Percentiles rank a stretch among this genome's conserved stretches.
Conservation (phyloP, 37 sponge, comb jelly and placozoan species). For the Agelas oroides region DNA sequence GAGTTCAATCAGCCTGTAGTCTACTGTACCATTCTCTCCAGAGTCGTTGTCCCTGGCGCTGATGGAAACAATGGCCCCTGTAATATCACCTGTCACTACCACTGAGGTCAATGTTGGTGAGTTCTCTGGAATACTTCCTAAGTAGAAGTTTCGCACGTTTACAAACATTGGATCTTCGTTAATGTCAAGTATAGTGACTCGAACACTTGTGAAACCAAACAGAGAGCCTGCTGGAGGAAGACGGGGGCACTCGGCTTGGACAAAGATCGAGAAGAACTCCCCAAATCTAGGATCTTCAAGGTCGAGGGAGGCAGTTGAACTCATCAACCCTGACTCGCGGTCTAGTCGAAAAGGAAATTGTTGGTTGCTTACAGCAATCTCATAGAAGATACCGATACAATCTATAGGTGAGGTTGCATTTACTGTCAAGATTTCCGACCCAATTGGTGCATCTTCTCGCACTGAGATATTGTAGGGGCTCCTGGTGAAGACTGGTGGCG, state of each 20-base stretch:
- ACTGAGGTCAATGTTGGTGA: conserved; percentile 12
- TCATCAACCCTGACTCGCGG: conserved; percentile 28
- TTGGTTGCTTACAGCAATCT: neutral
- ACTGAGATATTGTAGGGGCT: conserved; percentile 9
- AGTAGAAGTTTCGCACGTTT: neutral
- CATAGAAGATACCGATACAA: neutral
- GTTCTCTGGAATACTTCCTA: conserved; percentile 56
- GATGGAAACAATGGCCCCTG: neutral
- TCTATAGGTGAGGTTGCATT: neutral
- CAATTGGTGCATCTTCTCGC: conserved; percentile 17
- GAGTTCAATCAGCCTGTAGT: conserved; percentile 35
- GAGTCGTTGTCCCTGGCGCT: conserved; percentile 58
- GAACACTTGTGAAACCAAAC: neutral
- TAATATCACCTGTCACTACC: neutral
- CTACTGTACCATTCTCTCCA: conserved; percentile 66
- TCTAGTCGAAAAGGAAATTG: neutral
- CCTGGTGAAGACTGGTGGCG: conserved; percentile 20
- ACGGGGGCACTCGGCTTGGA: conserved; percentile 4
- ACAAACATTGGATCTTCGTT: conserved; percentile 66
- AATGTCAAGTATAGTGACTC: conserved; percentile 49
- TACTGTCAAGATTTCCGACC: neutral
- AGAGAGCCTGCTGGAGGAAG: neutral
- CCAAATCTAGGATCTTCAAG: conserved; percentile 8
- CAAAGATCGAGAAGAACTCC: neutral
- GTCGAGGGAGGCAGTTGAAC: conserved; percentile 28